phyloP scores from a whole-genome alignment of 2,888 invertebrate species.

The Phlogophora meticulosa region DNA sequence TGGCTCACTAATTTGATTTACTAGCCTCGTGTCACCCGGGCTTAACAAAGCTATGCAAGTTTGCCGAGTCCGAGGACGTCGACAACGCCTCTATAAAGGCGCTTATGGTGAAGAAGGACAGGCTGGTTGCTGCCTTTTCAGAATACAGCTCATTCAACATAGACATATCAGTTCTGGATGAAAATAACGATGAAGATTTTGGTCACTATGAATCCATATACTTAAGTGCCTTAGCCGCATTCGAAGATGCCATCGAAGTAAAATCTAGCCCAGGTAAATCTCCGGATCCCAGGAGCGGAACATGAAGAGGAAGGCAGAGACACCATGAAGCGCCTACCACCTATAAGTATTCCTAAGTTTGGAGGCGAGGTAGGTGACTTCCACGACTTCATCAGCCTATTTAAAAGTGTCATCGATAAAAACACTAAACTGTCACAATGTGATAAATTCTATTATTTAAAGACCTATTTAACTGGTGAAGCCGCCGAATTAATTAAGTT shows the following conservation, averaged over 20 bases:
- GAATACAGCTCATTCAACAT: slow-evolving; percentile 6
- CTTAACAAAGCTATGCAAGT: too few relatives aligned
- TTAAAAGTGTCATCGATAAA: not conserved
- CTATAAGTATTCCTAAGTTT: slow-evolving; percentile 3
- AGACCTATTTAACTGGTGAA: not conserved
- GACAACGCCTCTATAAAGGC: too few relatives aligned
- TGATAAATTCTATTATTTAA: slow-evolving; percentile 1
- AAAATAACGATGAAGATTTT: slow-evolving; percentile 6
- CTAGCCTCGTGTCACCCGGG: too few relatives aligned
- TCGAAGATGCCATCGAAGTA: slow-evolving; percentile 1
- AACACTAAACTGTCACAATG: slow-evolving; percentile 1
- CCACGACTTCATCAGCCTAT: slow-evolving; percentile 2
- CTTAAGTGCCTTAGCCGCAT: slow-evolving; percentile 1
- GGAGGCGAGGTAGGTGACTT: not conserved
- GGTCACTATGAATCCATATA: not conserved
- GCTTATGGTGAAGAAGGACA: too few relatives aligned
- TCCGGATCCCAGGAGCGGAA: not conserved
- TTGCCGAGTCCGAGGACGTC: too few relatives aligned
- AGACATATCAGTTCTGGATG: slow-evolving; percentile 3
- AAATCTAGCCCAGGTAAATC: not conserved
- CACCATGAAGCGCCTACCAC: not conserved
- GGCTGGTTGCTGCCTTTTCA: not conserved
- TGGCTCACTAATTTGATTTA: too few relatives aligned
- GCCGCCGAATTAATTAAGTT: slow-evolving; percentile 1
- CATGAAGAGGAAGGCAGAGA: not conserved